These are phyloP conservation scores for Sceliomorpha sp. DNA, from an alignment of 2,888 invertebrate species.

Conservation along the genomic window DNA sequence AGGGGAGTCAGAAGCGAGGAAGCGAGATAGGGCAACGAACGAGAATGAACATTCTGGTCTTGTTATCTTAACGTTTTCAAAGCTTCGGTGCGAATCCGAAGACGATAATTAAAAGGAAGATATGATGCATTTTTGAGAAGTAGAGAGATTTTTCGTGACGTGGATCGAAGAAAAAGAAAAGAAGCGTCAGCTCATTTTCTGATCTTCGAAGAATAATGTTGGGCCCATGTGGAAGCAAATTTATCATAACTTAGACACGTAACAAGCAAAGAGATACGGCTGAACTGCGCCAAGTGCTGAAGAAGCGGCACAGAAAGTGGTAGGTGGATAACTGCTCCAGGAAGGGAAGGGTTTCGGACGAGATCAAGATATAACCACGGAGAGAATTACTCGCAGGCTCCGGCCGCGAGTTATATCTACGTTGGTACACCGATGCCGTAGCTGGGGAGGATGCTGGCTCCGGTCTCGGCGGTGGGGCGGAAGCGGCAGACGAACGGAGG, in stretches of 20 bases:
- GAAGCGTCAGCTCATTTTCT: no score
- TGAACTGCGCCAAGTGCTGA: no score
- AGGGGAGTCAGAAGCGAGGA: slow-evolving; percentile 28
- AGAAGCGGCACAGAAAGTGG: slow-evolving; percentile 19
- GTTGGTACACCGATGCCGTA: slow-evolving; percentile 58
- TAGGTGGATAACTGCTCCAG: slow-evolving; percentile 29
- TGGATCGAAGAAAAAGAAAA: no score
- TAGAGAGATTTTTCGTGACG: slow-evolving; percentile 1
- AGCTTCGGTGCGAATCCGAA: slow-evolving; percentile 61
- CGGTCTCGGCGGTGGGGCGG: slow-evolving; percentile 52
- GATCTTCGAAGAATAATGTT: no score
- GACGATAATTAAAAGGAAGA: slow-evolving; percentile 17
- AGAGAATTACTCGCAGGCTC: slow-evolving; percentile 72
- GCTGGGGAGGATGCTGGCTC: slow-evolving; percentile 46
- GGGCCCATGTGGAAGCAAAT: no score
- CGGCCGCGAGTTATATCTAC: slow-evolving; percentile 68
- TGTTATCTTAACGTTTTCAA: slow-evolving; percentile 74
- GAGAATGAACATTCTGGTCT: slow-evolving; percentile 50
- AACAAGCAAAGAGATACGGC: no score
- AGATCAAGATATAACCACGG: slow-evolving; percentile 76
- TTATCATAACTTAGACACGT: no score
- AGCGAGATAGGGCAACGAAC: slow-evolving; percentile 34
- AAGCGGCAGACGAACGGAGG: slow-evolving; percentile 52
- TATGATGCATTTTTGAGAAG: slow-evolving; percentile 17
- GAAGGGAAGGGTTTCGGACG: slow-evolving; percentile 52